Base-by-base conservation (phyloP, 2,113 vertebrate species). In the Sclerurus mexicanus region DNA sequence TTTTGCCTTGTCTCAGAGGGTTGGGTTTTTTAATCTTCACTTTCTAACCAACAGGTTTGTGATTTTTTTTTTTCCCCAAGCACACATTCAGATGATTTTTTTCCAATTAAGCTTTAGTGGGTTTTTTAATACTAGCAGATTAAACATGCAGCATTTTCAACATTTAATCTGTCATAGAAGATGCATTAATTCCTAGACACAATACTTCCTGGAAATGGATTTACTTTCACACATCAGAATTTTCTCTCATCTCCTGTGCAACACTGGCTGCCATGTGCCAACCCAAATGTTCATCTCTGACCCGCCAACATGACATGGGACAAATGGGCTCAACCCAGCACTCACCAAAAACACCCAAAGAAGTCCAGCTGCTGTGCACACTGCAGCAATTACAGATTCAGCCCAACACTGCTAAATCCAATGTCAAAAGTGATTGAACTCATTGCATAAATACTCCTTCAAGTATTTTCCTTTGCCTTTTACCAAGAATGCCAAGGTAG, bases 201-300 rank as follows among this genome's bases (percentile, higher is more conserved):
- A 60, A 49, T 30, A 46, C 17, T 52, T 62, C 27, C 11, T 30
- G 40, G 69, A 63, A 44, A 79, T 14, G 23, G 22, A 28, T 88
- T 92, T 66, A 35, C 49, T 50, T 58, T 33, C 39, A 50, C 42
- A 40, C 6, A 4, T 3, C 23, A 30, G 12, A n/a, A 27, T 33
- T 71, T 37, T 49, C 42, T 8, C 28, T 44, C 0, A 0, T 31
- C 24, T 37, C 28, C n/a, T 15, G 12, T 4, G 16, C 71, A 58
- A 64, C 67, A 49, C 39, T 8, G 0, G 8, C n/a, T 21, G 52
- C 35, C 67, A 37, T 52, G 4, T 0, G 1, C 58, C 40, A 59
- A 79, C 25, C 23, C 64, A 16, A 5, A 4, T 24, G 18, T 47
- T 53, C 17, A 2, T 6, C 60, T 31, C 17, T 33, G 24, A 40